phyloP scores from a whole-genome alignment of 1,140 invertebrate species.

The Dryas iulia region DNA sequence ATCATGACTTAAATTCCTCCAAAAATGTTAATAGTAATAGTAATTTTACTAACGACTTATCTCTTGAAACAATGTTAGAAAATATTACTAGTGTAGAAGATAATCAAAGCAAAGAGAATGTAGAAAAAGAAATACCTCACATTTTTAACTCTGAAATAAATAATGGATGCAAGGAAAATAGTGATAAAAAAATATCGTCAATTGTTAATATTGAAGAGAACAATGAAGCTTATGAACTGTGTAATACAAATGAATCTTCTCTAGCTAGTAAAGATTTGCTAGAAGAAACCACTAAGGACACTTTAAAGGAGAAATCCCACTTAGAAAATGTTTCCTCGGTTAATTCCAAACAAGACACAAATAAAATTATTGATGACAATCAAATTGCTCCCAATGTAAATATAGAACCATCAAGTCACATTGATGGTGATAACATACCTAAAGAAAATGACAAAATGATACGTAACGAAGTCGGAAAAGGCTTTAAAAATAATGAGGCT shows the following conservation, averaged over 20 bases:
- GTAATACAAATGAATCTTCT: not conserved
- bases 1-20: slow-evolving; percentile 56
- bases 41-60: slow-evolving; percentile 46
- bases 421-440: not conserved
- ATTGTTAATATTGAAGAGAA: not conserved
- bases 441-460: not conserved
- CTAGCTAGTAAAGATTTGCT: too few relatives aligned
- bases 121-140: not conserved
- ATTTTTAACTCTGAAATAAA: not conserved
- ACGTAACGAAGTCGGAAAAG: not conserved
- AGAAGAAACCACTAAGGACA: too few relatives aligned
- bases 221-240: not conserved
- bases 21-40: slow-evolving; percentile 40
- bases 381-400: not conserved
- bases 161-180: not conserved
- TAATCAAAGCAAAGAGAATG: not conserved
- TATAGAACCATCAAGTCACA: not conserved
- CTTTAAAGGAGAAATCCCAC: too few relatives aligned
- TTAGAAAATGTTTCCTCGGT: not conserved
- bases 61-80: slow-evolving; percentile 47
- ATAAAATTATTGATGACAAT: not conserved
- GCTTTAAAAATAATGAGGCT: slow-evolving; percentile 34
- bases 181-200: not conserved
- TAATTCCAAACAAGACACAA: not conserved
- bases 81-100: slow-evolving; percentile 39